Conservation (phyloP, 2,113 vertebrate species). For the human (Homo sapiens) region DNA sequence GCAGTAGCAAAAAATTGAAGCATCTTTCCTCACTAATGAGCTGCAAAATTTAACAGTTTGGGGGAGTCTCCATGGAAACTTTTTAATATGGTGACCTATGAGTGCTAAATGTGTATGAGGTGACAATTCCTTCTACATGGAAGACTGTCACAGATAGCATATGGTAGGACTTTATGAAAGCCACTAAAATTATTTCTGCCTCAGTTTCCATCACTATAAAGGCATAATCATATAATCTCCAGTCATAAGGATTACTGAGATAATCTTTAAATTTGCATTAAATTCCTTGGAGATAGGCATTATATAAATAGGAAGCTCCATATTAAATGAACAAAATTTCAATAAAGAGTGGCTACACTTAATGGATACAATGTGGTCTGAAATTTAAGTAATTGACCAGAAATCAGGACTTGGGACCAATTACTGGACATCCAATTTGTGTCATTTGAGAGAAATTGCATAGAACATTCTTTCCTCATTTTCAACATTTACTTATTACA, state of each 20-base stretch:
- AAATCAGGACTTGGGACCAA: slow-evolving; percentile 56
- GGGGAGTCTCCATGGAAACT: slow-evolving; percentile 51
- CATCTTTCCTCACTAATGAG: slow-evolving; percentile 47
- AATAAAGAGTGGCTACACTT: not conserved
- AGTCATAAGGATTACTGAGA: slow-evolving; percentile 36
- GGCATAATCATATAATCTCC: not conserved
- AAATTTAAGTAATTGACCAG: slow-evolving; percentile 64
- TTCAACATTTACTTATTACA: slow-evolving; percentile 60
- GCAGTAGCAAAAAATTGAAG: not conserved
- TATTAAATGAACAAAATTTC: slow-evolving; percentile 22
- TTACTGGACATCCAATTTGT: slow-evolving; percentile 36
- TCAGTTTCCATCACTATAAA: slow-evolving; percentile 55
- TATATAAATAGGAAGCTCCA: slow-evolving; percentile 26
- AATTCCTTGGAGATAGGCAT: not conserved
- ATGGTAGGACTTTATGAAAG: not conserved
- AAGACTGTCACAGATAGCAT: not conserved
- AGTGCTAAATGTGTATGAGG: not conserved
- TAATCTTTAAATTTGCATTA: slow-evolving; percentile 27
- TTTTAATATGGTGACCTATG: slow-evolving; percentile 40
- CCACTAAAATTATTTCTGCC: not conserved
- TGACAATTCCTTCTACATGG: not conserved
- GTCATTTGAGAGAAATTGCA: slow-evolving; percentile 60
- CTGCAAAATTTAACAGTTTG: slow-evolving; percentile 35
- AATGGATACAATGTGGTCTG: slow-evolving; percentile 31
- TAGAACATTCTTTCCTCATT: slow-evolving; percentile 42